Base-by-base conservation (phyloP, 2,113 vertebrate species). In the chimpanzee (Pan troglodytes) region DNA sequence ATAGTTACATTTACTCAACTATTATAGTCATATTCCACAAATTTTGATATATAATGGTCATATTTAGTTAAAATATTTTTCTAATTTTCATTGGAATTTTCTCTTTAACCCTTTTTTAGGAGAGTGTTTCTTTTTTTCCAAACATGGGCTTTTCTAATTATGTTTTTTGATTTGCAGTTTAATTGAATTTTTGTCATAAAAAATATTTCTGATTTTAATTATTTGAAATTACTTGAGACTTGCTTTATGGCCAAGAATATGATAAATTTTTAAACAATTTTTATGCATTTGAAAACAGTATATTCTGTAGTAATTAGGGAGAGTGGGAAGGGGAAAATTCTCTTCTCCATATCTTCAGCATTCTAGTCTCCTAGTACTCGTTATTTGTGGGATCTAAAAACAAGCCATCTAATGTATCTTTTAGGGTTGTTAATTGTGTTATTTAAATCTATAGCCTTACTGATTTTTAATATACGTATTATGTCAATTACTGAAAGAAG, bases 101-200 rank as follows among this genome's bases (percentile, higher is more conserved):
- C 30, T 76, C 30, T 89, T 72, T 7, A 17, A 25, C 14, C 35
- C 67, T 50, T 64, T 96, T 94, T 85, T 35, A 73, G 48, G 17
- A 80, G 35, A 61, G 18, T 82, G 72, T 90, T 88, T 80, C 72
- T 90, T 96, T n/a, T 79, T 88, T 88, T 50, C 25, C 38, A 92
- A 35, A 57, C 50, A 57, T 70, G 3, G 11, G 16, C 40, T 45
- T 94, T 79, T 79, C 35, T 93, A 84, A 57, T 84, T 84, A 45
- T 78, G 52, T 80, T 81, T 68, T 45, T 80, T 59, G 10, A 59
- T 57, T 81, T 59, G 9, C 16, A 48, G 25, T n/a, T 73, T 80
- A 48, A 32, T 59, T 75, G 40, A 61, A 72, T 81, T 88, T 88
- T 45, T 22, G 8, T 38, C 6, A 75, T 20, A 9, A n/a, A 88